Conservation (phyloP, 2,888 invertebrate genomes). For the Neria commutata region DNA sequence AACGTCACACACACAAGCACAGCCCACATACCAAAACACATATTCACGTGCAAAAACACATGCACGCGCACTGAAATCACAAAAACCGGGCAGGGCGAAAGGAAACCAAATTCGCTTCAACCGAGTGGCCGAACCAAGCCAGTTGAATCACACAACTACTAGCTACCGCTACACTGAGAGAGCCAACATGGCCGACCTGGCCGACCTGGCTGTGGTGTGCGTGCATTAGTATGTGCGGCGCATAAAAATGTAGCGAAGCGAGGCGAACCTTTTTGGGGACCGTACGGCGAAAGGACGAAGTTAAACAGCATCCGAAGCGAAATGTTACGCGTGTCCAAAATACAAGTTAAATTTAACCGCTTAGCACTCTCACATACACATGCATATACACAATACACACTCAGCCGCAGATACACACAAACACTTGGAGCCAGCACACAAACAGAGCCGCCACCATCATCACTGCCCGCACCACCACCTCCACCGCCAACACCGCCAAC, state of each 20-base stretch:
- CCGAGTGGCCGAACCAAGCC: not conserved
- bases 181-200: not conserved
- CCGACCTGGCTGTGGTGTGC: not conserved
- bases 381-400: not conserved
- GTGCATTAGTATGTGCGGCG: not conserved
- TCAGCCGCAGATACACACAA: not conserved
- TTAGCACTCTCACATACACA: slow-evolving; percentile 13
- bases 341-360: slow-evolving; percentile 15
- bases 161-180: not conserved
- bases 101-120: not conserved
- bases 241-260: not conserved
- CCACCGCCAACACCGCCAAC: not conserved
- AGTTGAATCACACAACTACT: not conserved
- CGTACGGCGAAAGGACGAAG: slow-evolving; percentile 7
- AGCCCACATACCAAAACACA: too few species aligned
- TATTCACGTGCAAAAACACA: too few species aligned
- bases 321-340: not conserved
- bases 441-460: not conserved
- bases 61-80: not conserved
- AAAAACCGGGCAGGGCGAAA: not conserved
- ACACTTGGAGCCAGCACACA: not conserved
- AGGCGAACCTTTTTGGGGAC: not conserved
- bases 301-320: slow-evolving; percentile 6
- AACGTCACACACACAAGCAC: not conserved
- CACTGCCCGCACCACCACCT: too few species aligned